Percentiles rank a stretch among this genome's conserved stretches.
phyloP scores from a whole-genome alignment of 2,888 invertebrate genomes.

The Agrochola circellaris region DNA sequence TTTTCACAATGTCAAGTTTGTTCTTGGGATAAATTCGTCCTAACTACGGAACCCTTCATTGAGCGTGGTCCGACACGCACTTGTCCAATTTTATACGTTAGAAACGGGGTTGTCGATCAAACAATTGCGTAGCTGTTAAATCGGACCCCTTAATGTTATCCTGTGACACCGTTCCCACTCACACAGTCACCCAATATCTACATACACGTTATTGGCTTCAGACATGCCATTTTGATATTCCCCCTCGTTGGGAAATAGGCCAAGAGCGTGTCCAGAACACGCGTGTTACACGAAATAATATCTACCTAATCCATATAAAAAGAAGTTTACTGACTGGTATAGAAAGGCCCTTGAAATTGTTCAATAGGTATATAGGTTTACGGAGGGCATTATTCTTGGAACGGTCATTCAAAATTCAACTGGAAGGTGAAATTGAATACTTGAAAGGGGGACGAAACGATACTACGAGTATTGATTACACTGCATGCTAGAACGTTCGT shows the following conservation, averaged over 20 bases:
- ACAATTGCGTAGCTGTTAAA: neutral
- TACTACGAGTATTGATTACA: conserved; percentile 1
- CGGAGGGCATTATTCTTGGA: conserved; percentile 16
- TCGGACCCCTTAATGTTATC: neutral
- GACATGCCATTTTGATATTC: conserved; percentile 14
- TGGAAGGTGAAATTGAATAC: conserved; percentile 3
- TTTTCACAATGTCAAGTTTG: no score
- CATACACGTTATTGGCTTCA: neutral
- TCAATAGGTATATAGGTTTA: conserved; percentile 9
- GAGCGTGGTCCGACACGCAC: no score
- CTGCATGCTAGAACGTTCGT: neutral
- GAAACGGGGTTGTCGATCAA: neutral
- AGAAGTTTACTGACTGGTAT: neutral
- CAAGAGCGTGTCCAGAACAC: neutral
- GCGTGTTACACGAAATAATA: conserved; percentile 1
- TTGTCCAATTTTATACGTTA: no score
- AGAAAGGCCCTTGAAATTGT: neutral
- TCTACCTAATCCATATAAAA: neutral
- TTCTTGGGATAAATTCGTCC: no score
- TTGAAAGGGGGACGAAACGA: neutral
- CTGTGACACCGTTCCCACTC: conserved; percentile 11
- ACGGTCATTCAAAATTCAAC: conserved; percentile 24
- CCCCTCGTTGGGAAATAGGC: conserved; percentile 24
- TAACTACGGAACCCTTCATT: no score
- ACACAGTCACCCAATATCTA: conserved; percentile 10